These are phyloP conservation scores for Itoplectis maculator DNA, from an alignment of 2,888 invertebrate species.

Conservation along the genomic window DNA sequence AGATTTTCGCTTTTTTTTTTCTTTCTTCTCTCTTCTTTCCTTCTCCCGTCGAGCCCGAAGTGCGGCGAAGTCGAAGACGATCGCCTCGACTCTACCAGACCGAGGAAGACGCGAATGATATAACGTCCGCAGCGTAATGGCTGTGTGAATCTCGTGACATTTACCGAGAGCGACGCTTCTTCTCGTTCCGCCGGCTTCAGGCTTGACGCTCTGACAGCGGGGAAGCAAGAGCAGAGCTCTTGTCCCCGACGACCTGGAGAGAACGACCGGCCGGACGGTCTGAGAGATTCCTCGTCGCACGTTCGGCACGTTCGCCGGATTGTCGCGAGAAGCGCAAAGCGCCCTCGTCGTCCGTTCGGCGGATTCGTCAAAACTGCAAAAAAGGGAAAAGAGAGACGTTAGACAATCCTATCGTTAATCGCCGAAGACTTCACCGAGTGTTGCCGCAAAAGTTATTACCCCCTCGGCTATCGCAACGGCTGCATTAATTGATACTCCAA, in stretches of 20 bases:
- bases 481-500: constrained; percentile 51
- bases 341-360: not conserved
- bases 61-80: constrained; percentile 28
- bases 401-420: not conserved
- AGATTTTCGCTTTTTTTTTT: constrained; percentile 29
- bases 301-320: not conserved
- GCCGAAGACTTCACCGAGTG: not conserved
- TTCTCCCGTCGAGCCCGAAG: constrained; percentile 20
- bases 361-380: not conserved
- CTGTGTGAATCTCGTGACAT: constrained; percentile 83
- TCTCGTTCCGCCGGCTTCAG: constrained; percentile 53
- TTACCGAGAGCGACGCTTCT: constrained; percentile 73
- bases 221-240: constrained; percentile 47
- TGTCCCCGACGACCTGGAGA: not conserved
- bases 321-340: not conserved
- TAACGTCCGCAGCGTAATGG: constrained; percentile 76
- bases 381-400: not conserved
- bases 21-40: constrained; percentile 9
- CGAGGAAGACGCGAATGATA: constrained; percentile 69
- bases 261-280: not conserved
- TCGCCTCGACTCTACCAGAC: constrained; percentile 27
- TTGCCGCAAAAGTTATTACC: constrained; percentile 13
- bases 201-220: constrained; percentile 39
- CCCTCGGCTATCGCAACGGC: constrained; percentile 29
- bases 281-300: constrained; percentile 11